Base-by-base conservation (phyloP, 2,113 vertebrate genomes). In the Chrysochloris asiatica region DNA sequence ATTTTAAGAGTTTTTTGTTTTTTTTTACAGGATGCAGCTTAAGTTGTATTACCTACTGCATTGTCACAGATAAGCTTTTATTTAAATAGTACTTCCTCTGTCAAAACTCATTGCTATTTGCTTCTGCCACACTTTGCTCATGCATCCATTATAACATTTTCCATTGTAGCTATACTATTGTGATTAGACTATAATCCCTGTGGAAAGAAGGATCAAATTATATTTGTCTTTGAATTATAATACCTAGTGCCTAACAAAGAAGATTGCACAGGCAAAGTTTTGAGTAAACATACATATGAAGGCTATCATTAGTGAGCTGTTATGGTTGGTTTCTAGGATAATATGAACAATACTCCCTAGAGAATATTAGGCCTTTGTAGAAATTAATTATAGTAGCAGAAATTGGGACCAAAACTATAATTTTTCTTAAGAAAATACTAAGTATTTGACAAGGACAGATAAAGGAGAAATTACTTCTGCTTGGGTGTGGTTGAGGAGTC, bases 11-110 rank as follows among this genome's bases (percentile, higher is more conserved):
- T 63, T 8, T 71, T 71, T 88, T 41, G 7, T 8, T 63, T 8
- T 71, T 71, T 88, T 41, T 43, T 71, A 33, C 52, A 38, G 3
- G 38, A 73, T 19, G 43, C 76, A 77, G 17, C 8, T 43, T 52
- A 88, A 77, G 4, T 75, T 90, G 22, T 80, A 77, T 80, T 41
- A 88, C 3, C 13, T 36, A 12, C 1, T 88, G 13, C 45, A 48
- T 26, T 89, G 59, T 13, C 75, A 48, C 5, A 91, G 16, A 69
- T 50, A 65, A 88, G n/a, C 9, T 17, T 85, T 81, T 17, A 48
- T 41, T 93, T 92, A 86, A 71, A 85, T 83, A 54, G 81, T 33
- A 54, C 22, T 22, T 90, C 45, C 38, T 92, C 76, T 88, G 2
- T 88, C 43, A 56, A 22, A 52, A 56, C 21, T 88, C 4, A 50